Percentiles rank a stretch among this genome's conserved stretches.
These are phyloP conservation scores for Etia nguti DNA, from an alignment of 2,113 vertebrate species.

Conservation along the genomic window DNA sequence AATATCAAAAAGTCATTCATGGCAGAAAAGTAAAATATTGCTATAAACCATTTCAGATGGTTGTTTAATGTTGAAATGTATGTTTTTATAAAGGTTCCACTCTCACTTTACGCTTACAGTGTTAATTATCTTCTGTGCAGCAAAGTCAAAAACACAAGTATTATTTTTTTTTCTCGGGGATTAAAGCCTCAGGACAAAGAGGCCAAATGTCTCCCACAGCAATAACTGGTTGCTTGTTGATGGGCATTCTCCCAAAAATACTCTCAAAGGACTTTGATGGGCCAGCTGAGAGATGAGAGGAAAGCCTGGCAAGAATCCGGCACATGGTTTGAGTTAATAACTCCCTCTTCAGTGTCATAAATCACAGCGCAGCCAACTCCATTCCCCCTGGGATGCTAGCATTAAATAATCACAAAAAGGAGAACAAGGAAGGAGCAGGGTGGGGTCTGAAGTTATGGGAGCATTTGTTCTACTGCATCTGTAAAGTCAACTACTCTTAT, in stretches of 20 bases:
- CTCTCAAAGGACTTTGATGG: conserved; percentile 5
- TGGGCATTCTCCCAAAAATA: not conserved
- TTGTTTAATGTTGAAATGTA: not conserved
- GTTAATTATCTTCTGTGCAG: not conserved
- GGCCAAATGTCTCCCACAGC: conserved; percentile 2
- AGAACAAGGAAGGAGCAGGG: not conserved
- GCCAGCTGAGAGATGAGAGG: conserved; percentile 25
- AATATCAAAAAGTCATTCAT: not conserved
- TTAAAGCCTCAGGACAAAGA: not conserved
- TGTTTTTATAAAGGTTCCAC: not conserved
- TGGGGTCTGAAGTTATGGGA: not conserved
- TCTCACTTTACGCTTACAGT: not conserved
- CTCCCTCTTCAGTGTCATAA: not conserved
- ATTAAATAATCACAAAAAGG: not conserved
- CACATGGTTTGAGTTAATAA: conserved; percentile 56
- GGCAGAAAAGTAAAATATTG: not conserved
- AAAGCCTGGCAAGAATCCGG: not conserved
- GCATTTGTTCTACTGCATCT: conserved; percentile 1
- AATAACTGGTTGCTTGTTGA: not conserved
- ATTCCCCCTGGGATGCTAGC: not conserved
- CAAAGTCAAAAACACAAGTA: not conserved
- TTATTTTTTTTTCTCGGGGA: not conserved
- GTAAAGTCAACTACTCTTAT: not conserved
- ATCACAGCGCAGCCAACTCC: conserved; percentile 12
- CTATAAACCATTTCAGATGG: not conserved